A percentile compares a stretch with the other conserved stretches of the same genome.
Evolutionary conservation across 2,113 vertebrate genomes (phyloP).

Genomic region (Lates calcarifer): DNA sequence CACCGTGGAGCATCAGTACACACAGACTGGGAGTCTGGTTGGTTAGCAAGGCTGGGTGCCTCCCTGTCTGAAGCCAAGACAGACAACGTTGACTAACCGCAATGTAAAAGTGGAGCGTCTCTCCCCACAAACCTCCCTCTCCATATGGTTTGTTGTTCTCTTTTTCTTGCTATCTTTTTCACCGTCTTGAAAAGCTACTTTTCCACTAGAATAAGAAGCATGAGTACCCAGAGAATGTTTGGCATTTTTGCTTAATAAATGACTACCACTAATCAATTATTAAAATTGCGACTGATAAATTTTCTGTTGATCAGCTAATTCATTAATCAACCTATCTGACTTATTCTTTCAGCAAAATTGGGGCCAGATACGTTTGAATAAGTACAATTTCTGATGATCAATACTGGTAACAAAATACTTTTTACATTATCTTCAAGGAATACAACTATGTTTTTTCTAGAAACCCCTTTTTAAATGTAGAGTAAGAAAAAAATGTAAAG

Average conservation of each 20-base stretch:
- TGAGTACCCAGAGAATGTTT: constrained; percentile 12
- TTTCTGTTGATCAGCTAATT: neutral
- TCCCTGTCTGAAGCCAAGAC: constrained; percentile 76
- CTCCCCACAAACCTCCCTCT: constrained; percentile 55
- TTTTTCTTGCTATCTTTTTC: constrained; percentile 25
- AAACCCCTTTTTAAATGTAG: no score
- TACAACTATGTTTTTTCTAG: no score
- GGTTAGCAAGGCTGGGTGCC: constrained; percentile 61
- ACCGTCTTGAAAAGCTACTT: constrained; percentile 4
- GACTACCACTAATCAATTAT: neutral
- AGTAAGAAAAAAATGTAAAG: no score
- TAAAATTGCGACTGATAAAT: neutral
- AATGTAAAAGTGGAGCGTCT: constrained; percentile 73
- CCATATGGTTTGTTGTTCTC: constrained; percentile 48
- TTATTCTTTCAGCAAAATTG: neutral
- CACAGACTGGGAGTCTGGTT: constrained; percentile 69
- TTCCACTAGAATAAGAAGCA: constrained; percentile 10
- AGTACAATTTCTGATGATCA: neutral
- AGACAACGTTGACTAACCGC: constrained; percentile 67
- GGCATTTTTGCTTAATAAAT: neutral
- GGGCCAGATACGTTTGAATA: neutral
- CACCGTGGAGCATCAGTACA: constrained; percentile 68
- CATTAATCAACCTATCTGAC: neutral
- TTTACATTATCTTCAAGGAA: neutral
- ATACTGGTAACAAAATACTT: neutral